phyloP scores from a whole-genome alignment of 2,113 vertebrate genomes.

The Laterallus jamaicensis region DNA sequence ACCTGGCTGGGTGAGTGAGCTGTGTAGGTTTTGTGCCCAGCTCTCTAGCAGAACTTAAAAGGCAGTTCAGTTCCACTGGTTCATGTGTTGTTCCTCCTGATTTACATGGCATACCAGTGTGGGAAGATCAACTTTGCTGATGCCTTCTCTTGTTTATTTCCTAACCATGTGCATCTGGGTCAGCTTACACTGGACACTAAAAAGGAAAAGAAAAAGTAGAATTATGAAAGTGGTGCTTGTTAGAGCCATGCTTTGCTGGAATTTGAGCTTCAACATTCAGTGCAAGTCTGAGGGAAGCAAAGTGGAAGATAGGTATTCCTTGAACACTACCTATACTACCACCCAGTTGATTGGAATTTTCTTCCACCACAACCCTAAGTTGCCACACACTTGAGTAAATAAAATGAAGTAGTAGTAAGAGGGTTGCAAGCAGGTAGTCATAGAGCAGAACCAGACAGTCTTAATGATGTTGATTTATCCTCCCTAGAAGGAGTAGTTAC shows the following conservation, averaged over 20 bases:
- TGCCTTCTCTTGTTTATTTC: not conserved
- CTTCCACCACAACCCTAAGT: not conserved
- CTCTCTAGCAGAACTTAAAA: not conserved
- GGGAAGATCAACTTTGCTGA: not conserved
- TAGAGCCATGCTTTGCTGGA: not conserved
- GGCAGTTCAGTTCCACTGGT: not conserved
- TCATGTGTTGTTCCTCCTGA: not conserved
- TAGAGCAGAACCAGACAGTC: not conserved
- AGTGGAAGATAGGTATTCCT: not conserved
- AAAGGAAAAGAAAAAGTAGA: not conserved
- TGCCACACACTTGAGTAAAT: not conserved
- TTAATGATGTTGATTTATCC: not conserved
- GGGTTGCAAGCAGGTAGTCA: not conserved
- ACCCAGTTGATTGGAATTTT: not conserved
- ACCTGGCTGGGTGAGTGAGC: not conserved
- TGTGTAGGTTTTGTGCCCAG: not conserved
- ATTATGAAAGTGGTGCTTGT: not conserved
- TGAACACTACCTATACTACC: not conserved
- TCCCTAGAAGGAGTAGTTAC: not conserved
- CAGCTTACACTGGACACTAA: not conserved
- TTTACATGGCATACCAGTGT: fast-evolving
- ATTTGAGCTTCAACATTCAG: not conserved
- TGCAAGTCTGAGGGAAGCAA: not conserved
- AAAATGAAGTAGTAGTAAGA: not conserved
- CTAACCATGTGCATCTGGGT: not conserved